Evolutionary conservation across 2,797 vertebrate species (phyloP).

Genomic region (Bovichtus diacanthus): DNA sequence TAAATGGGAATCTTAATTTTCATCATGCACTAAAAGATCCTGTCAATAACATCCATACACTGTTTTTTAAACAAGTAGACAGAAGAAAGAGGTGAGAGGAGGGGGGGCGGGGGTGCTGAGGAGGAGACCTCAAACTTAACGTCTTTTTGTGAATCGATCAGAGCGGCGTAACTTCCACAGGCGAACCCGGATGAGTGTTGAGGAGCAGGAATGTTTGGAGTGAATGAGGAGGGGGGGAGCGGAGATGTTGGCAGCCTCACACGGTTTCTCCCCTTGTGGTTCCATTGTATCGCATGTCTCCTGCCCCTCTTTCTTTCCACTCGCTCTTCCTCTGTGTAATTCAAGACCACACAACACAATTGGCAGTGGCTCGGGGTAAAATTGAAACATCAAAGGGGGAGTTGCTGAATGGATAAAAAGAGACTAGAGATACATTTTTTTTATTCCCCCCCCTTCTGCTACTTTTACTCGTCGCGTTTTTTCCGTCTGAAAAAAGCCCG

Average conservation of each 20-base stretch:
- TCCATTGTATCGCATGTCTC: constrained; percentile 67
- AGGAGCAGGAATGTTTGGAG: constrained; percentile 22
- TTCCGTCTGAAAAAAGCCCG: constrained; percentile 65
- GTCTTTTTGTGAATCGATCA: constrained; percentile 53
- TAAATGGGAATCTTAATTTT: no score
- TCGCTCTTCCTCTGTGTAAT: constrained; percentile 69
- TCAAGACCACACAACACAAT: constrained; percentile 63
- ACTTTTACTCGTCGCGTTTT: constrained; percentile 56
- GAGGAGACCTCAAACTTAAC: not conserved
- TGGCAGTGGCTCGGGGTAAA: constrained; percentile 41
- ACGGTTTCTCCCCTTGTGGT: constrained; percentile 42
- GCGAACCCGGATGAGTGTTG: constrained; percentile 34
- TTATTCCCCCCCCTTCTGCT: constrained; percentile 1
- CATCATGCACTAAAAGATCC: no score
- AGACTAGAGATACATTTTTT: constrained; percentile 39
- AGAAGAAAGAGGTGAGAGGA: not conserved
- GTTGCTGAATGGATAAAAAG: constrained; percentile 55
- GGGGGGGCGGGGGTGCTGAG: not conserved
- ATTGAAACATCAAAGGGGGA: constrained; percentile 53
- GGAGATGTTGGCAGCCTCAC: constrained; percentile 44
- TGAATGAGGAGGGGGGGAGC: constrained; percentile 17
- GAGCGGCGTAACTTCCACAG: constrained; percentile 36
- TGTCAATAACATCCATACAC: no score
- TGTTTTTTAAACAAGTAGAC: not conserved
- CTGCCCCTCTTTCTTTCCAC: constrained; percentile 70